Conservation (phyloP, 2,113 vertebrate genomes). For the Physeter macrocephalus region DNA sequence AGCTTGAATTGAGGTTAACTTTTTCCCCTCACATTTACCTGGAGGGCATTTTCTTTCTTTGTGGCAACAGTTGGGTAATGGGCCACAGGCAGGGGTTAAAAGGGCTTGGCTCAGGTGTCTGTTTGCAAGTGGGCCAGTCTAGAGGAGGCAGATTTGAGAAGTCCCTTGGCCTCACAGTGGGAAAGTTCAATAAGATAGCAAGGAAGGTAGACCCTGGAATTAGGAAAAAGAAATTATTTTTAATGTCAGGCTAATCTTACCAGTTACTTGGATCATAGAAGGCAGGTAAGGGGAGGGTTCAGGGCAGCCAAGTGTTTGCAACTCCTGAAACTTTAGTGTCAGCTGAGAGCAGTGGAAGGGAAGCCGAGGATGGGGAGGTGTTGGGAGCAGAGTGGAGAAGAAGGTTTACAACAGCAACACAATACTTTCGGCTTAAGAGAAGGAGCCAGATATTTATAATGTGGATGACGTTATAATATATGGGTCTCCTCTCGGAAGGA, state of each 20-base stretch:
- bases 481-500: neutral
- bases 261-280: neutral
- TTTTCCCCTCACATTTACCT: neutral
- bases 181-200: neutral
- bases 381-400: neutral
- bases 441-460: conserved; percentile 5
- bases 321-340: conserved; percentile 3
- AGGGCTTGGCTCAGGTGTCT: neutral
- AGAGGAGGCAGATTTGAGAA: neutral
- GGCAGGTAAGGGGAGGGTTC: neutral
- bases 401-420: neutral
- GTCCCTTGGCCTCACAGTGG: neutral
- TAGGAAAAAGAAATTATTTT: neutral
- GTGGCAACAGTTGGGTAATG: neutral
- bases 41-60: neutral
- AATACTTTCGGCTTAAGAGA: neutral
- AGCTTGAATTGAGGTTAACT: neutral
- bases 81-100: neutral
- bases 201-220: neutral
- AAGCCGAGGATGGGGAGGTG: neutral
- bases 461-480: neutral
- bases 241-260: neutral
- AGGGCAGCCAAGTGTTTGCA: neutral
- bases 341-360: neutral
- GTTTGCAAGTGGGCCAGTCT: neutral